Evolutionary conservation across 2,113 vertebrate species (phyloP).

Genomic region (Hypomesus transpacificus): DNA sequence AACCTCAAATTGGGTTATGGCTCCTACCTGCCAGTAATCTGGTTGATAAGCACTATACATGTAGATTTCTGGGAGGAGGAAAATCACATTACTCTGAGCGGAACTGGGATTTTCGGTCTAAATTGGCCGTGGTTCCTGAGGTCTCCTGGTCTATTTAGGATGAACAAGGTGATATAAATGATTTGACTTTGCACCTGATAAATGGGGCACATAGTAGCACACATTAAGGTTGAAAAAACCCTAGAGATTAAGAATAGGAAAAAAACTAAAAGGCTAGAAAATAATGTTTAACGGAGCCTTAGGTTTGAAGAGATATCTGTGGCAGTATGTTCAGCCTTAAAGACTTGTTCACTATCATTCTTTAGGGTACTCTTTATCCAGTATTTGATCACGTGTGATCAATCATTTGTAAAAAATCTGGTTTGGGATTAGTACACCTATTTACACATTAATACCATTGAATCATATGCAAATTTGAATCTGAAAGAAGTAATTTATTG

Average conservation of each 20-base stretch:
- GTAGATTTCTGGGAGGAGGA: conserved; percentile 74
- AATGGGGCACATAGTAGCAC: conserved; percentile 49
- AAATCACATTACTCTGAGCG: conserved; percentile 74
- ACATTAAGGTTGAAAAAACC: conserved; percentile 23
- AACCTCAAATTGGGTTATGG: conserved; percentile 77
- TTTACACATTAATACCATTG: no score
- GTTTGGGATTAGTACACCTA: no score
- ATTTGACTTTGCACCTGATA: conserved; percentile 68
- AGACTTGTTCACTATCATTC: conserved; percentile 19
- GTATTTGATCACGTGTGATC: conserved; percentile 18
- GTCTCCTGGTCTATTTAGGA: conserved; percentile 61
- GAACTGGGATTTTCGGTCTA: conserved; percentile 67
- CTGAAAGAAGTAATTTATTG: no score
- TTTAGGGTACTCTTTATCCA: not conserved
- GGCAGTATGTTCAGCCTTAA: conserved; percentile 24
- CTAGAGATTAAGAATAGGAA: conserved; percentile 4
- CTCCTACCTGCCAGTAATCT: conserved; percentile 79
- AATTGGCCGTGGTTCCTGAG: conserved; percentile 66
- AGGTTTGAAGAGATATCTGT: conserved; percentile 34
- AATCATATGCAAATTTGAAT: no score
- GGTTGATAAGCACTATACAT: conserved; percentile 80
- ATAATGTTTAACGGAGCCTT: not conserved
- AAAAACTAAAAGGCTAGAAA: not conserved
- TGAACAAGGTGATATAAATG: conserved; percentile 65
- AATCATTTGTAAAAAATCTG: no score